A percentile compares a stretch with the other conserved stretches of the same genome.
These are phyloP conservation scores for Stichopus horrens DNA, from an alignment of 53 echinoderm and acorn worm genomes.

Conservation along the genomic window DNA sequence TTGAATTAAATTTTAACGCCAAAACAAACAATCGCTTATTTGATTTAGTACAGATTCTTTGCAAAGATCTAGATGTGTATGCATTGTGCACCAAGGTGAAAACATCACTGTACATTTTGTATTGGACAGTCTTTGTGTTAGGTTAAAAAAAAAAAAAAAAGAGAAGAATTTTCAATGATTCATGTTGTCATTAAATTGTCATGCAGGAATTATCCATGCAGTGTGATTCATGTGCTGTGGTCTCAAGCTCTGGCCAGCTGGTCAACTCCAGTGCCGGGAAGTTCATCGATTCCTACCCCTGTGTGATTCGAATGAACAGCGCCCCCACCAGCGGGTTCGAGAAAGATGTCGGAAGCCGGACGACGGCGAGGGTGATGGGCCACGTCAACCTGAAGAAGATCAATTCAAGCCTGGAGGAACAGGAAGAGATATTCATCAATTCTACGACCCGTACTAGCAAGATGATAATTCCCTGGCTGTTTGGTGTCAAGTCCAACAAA, in stretches of 20 bases:
- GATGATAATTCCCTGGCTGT: slow-evolving; percentile 92
- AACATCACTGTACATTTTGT: no score
- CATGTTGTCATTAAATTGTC: not conserved
- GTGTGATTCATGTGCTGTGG: slow-evolving; percentile 90
- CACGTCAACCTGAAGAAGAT: slow-evolving; percentile 87
- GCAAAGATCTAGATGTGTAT: no score
- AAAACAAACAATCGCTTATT: no score
- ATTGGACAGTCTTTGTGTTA: no score
- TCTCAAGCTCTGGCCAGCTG: slow-evolving; percentile 93
- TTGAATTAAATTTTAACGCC: no score
- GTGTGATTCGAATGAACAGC: slow-evolving; percentile 97
- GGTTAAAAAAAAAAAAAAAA: no score
- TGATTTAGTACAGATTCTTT: no score
- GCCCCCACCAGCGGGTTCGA: slow-evolving; percentile 88
- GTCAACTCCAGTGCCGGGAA: slow-evolving; percentile 83
- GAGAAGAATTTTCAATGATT: not conserved
- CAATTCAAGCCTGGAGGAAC: slow-evolving; percentile 75
- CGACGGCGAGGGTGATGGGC: slow-evolving; percentile 93
- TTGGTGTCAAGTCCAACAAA: slow-evolving; percentile 83
- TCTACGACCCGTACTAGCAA: slow-evolving; percentile 67
- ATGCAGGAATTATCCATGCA: slow-evolving; percentile 86
- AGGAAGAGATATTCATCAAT: slow-evolving; percentile 80
- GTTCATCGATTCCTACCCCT: slow-evolving; percentile 81
- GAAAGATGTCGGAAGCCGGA: slow-evolving; percentile 83
- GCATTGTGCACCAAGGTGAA: no score